Percentiles rank a stretch among this genome's conserved stretches.
Evolutionary conservation across 2,113 vertebrate species (phyloP).

Genomic region (Protobothrops flavoviridis): DNA sequence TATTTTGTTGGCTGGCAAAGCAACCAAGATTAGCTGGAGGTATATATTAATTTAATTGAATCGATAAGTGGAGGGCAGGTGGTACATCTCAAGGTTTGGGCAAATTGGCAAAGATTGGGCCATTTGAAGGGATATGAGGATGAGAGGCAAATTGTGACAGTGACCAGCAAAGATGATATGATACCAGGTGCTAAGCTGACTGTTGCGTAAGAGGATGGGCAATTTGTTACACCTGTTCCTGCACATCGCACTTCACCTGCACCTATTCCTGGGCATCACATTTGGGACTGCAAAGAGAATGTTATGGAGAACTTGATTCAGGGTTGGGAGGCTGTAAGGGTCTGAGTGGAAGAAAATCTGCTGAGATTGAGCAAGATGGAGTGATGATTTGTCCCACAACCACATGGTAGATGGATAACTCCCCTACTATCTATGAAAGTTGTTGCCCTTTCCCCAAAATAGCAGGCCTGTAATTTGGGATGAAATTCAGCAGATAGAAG

Average conservation of each 20-base stretch:
- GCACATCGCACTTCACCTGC: background rate
- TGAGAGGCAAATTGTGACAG: background rate
- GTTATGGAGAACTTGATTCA: background rate
- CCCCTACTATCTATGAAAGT: background rate
- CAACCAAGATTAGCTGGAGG: background rate
- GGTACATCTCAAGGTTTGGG: background rate
- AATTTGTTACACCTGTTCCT: background rate
- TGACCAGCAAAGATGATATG: background rate
- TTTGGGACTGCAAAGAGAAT: background rate
- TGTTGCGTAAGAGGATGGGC: background rate
- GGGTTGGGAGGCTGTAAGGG: background rate
- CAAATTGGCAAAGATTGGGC: background rate
- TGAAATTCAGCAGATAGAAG: background rate
- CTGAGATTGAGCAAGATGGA: background rate
- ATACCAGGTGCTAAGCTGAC: background rate
- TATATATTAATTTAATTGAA: background rate
- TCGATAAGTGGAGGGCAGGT: background rate
- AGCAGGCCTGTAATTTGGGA: background rate
- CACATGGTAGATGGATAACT: background rate
- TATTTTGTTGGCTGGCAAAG: background rate
- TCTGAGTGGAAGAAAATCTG: background rate
- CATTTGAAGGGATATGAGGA: background rate
- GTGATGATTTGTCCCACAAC: background rate
- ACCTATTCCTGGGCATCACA: background rate
- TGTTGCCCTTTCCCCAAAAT: background rate